A percentile compares a stretch with the other conserved stretches of the same genome.
Conservation (phyloP, 2,888 invertebrate genomes). For the Meloe dianella region DNA sequence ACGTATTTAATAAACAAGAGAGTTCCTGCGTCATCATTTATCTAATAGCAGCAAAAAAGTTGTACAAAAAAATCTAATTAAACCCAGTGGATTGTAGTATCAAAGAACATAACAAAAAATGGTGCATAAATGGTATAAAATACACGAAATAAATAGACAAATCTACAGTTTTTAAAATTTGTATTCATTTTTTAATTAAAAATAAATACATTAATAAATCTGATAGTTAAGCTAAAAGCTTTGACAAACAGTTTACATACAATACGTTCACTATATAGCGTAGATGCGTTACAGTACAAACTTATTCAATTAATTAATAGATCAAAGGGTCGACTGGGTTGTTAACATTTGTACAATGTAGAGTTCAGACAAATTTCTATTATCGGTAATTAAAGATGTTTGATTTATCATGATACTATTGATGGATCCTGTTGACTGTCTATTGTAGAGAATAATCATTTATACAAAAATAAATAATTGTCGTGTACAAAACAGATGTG, state of each 20-base stretch:
- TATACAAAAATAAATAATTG: no score
- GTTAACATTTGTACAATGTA: neutral
- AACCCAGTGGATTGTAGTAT: neutral
- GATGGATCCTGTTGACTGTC: neutral
- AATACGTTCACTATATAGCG: neutral
- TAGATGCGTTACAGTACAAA: neutral
- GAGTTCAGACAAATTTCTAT: neutral
- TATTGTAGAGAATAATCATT: neutral
- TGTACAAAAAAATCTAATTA: neutral
- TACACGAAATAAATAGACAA: neutral
- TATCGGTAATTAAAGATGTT: neutral
- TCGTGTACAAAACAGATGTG: conserved; percentile 15
- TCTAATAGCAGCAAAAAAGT: neutral
- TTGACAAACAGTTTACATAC: neutral
- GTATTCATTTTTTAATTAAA: neutral
- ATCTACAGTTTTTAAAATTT: neutral
- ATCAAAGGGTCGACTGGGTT: neutral
- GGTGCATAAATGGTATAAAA: neutral
- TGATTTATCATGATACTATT: neutral
- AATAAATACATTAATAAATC: conserved; percentile 11
- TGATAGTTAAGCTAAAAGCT: neutral
- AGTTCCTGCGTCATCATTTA: neutral
- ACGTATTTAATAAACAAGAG: neutral
- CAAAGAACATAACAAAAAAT: neutral
- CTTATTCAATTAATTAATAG: conserved; percentile 9